Base-by-base conservation (phyloP, 2,888 invertebrate species). In the Acrobasis consociella region DNA sequence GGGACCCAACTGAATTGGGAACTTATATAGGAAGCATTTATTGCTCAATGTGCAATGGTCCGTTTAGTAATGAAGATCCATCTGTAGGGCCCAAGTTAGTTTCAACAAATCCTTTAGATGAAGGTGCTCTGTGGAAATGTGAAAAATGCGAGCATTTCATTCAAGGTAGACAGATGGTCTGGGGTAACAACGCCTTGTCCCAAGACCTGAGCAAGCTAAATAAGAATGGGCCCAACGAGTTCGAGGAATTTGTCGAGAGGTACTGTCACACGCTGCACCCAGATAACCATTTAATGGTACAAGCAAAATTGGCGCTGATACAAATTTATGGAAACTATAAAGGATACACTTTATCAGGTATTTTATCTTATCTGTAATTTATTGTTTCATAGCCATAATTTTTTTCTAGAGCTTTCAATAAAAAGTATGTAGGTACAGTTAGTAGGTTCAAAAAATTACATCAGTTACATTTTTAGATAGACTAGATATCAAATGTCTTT, bases 1-100 rank as follows among this genome's bases (percentile, higher is more conserved):
- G 78, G 38, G 96, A 96, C 84, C 94, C 95, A 5, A 95, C 95
- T 0, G 96, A 96, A 79, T 81, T 95, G 55, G 94, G 94, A 9
- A 95, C 94, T 13, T 91, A 94, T 81, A 80, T 94, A 16, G 95
- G 95, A 1, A 94, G 95, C 0, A 94, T 95, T 56, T 91, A 93
- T 63, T 96, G 96, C 73, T 92, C 93, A n/a, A 85, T 93, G 67
- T 95, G 95, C 74, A 93, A 93, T 74, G 89, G 91, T 51, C 85
- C 92, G 74, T 83, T 86, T 74, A 67, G 74, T 65, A 74, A 72
- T 38, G 71, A 68, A 11, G 68, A 62, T 42, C 38, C 75, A 49
- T 69, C 74, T 16, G 69, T 73, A 65, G 90, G 82, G 73, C 91
- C 86, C 63, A 94, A 94, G 91, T 77, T 95, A 53, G 70, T 94